Evolutionary conservation across 2,113 vertebrate genomes (phyloP).

Genomic region (Heteronetta atricapilla): DNA sequence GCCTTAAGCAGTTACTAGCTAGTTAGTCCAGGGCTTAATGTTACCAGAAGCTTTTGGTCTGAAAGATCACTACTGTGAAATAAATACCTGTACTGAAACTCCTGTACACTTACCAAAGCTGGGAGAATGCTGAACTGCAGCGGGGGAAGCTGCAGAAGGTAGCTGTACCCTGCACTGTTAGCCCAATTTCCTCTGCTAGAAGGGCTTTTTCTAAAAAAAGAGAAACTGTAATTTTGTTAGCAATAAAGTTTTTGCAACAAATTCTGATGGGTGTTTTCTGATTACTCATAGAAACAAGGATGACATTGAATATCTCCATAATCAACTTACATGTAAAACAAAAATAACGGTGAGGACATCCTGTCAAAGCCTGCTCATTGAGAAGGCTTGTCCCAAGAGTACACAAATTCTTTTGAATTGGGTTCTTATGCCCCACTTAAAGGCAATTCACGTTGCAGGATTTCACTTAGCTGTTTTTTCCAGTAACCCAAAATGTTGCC

Average conservation of each 20-base stretch:
- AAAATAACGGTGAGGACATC: not conserved
- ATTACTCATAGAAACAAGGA: not conserved
- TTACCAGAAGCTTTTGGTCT: not conserved
- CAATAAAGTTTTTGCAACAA: constrained; percentile 20
- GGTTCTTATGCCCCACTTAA: not conserved
- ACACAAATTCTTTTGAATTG: not conserved
- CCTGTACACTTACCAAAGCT: not conserved
- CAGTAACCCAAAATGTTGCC: not conserved
- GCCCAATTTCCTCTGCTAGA: not conserved
- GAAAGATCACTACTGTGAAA: not conserved
- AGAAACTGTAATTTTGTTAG: not conserved
- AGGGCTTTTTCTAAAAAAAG: not conserved
- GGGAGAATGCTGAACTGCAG: not conserved
- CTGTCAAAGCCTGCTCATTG: not conserved
- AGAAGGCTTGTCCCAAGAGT: not conserved
- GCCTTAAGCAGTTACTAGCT: not conserved
- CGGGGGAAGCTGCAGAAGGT: not conserved
- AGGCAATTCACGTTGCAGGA: not conserved
- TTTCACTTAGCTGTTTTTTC: not conserved
- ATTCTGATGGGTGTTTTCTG: not conserved
- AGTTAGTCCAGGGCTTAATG: not conserved
- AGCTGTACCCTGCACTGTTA: not conserved
- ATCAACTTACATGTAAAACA: not conserved
- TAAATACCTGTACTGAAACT: not conserved
- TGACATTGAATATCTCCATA: not conserved